Evolutionary conservation across 1,140 invertebrate genomes (phyloP).

Genomic region (Pissodes strobi): DNA sequence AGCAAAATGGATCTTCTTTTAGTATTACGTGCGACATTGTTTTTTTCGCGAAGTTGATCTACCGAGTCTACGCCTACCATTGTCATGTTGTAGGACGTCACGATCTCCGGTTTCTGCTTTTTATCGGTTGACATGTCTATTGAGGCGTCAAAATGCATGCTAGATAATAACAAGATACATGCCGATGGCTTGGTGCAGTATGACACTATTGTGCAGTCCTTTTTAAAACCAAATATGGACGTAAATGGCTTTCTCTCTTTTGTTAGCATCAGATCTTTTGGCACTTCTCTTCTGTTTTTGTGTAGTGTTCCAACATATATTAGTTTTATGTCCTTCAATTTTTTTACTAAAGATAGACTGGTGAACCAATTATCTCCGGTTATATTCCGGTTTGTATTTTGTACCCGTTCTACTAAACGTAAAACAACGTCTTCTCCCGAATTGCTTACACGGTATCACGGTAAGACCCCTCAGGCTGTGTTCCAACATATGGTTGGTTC

Average conservation of each 20-base stretch:
- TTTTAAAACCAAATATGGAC: constrained; percentile 40
- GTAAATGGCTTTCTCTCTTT: constrained; percentile 19
- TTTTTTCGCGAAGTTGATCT: background rate
- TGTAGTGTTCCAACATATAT: constrained; percentile 38
- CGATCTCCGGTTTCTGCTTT: too few species aligned
- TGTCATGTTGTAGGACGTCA: too few species aligned
- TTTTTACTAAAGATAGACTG: constrained; percentile 21
- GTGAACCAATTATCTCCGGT: constrained; percentile 39
- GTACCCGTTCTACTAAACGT: constrained; percentile 24
- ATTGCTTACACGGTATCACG: constrained; percentile 31
- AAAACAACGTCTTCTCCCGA: constrained; percentile 21
- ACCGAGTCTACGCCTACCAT: too few species aligned
- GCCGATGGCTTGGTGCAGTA: constrained; percentile 46
- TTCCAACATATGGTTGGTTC: constrained; percentile 52
- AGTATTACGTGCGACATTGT: background rate
- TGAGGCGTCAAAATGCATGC: too few species aligned
- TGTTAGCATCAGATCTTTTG: constrained; percentile 42
- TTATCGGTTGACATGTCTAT: too few species aligned
- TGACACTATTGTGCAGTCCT: constrained; percentile 39
- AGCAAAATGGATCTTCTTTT: background rate
- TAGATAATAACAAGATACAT: constrained; percentile 44
- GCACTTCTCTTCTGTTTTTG: constrained; percentile 53
- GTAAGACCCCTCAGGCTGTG: constrained; percentile 46
- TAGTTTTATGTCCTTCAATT: constrained; percentile 21
- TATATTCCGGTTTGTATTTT: constrained; percentile 22